Base-by-base conservation (phyloP, 1,140 invertebrate species). In the Mylabris phalerata region DNA sequence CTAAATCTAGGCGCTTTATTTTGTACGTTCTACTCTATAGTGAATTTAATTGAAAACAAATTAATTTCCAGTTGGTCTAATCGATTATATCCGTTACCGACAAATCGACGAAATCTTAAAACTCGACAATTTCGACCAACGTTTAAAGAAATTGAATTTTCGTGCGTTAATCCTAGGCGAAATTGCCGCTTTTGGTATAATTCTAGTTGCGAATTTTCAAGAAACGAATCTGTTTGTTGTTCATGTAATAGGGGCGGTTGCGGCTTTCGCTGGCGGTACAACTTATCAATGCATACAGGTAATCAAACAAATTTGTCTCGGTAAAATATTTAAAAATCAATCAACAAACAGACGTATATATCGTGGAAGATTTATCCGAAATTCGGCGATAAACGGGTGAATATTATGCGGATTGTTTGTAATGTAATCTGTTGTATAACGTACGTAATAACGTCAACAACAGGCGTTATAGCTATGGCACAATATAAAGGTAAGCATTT, bases 171-270 rank as follows among this genome's bases (percentile, higher is more conserved):
- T 39, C 4, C 64, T 84, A 48, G 85, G 86, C 26, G 70, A 85
- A 6, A 82, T 78, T 48, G 66, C 32, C 7, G 7, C 4, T 32
- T 32, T 32, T 32, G 32, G 32, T 32, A 32, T 32, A 5, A 32
- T 32, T 32, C 4, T 88, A 0, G 83, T 86, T 2, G 86, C 80
- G 2, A 87, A 86, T 70, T 89, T 88, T 74, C 85, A 87, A 78
- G 85, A 87, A 73, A 83, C 80, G 0, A 83, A 83, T 62, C 75
- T 84, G 2, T 66, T 86, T 10, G 61, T 72, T 19, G 77, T 88
- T 5, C 87, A 89, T 65, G 66, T 86, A 25, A 67, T 82, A 41
- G 87, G 86, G 27, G 85, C 86, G 3, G 60, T 81, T 2, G 59
- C 84, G 45, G 80, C 79, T 24, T 88, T 88, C 71, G 80, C 78